Evolutionary conservation across 2,888 invertebrate genomes (phyloP).

Genomic region (Melieria omissa): DNA sequence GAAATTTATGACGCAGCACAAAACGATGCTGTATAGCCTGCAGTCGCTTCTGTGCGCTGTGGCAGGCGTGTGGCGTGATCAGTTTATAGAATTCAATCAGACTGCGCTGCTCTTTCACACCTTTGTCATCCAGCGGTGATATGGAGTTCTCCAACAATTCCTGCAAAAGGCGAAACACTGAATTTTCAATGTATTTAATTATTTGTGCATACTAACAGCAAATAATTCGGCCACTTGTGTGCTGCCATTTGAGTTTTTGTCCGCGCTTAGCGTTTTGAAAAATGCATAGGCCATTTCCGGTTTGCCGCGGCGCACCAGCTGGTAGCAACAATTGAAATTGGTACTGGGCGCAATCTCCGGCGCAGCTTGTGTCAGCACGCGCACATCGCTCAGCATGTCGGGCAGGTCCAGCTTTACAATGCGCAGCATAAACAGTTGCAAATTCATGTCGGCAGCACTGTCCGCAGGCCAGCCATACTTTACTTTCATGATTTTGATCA

Average conservation of each 20-base stretch:
- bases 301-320: slow-evolving; percentile 60
- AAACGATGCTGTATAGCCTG: slow-evolving; percentile 54
- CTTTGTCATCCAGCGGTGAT: slow-evolving; percentile 41
- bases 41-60: slow-evolving; percentile 49
- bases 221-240: slow-evolving; percentile 55
- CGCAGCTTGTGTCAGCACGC: slow-evolving; percentile 57
- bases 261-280: slow-evolving; percentile 53
- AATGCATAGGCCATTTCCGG: slow-evolving; percentile 59
- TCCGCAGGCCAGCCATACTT: slow-evolving; percentile 66
- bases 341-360: slow-evolving; percentile 59
- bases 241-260: slow-evolving; percentile 51
- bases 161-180: slow-evolving; percentile 35
- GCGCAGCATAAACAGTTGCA: slow-evolving; percentile 62
- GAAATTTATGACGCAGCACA: slow-evolving; percentile 52
- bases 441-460: slow-evolving; percentile 54
- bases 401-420: slow-evolving; percentile 62
- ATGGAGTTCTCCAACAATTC: slow-evolving; percentile 51
- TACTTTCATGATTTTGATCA: slow-evolving; percentile 65
- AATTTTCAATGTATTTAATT: background rate
- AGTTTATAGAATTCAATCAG: slow-evolving; percentile 60
- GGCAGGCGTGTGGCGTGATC: slow-evolving; percentile 47
- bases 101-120: slow-evolving; percentile 51
- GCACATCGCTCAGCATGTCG: slow-evolving; percentile 64
- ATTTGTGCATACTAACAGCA: slow-evolving; percentile 43
- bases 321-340: slow-evolving; percentile 63